These are phyloP conservation scores for Arothron firmamentum DNA, from an alignment of 2,113 vertebrate genomes.

Conservation along the genomic window DNA sequence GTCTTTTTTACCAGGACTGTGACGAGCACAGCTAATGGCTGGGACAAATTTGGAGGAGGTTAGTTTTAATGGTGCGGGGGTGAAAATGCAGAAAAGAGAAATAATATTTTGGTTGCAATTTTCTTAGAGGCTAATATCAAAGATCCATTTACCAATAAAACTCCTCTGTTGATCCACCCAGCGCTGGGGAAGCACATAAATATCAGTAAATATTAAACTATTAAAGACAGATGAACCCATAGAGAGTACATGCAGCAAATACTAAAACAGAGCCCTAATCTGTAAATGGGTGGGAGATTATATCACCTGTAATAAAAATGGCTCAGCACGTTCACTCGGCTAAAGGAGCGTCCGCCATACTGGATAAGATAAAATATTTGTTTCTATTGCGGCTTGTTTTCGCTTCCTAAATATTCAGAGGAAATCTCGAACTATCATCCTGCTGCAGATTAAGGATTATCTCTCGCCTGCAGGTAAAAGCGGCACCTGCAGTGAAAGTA, in stretches of 20 bases:
- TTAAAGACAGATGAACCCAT: background rate
- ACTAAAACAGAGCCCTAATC: background rate
- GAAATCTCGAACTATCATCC: background rate
- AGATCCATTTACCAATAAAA: conserved; percentile 58
- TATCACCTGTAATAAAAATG: background rate
- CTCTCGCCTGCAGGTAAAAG: conserved; percentile 2
- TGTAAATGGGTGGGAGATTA: background rate
- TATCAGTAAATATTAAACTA: conserved; percentile 11
- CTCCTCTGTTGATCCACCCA: conserved; percentile 43
- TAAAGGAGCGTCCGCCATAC: background rate
- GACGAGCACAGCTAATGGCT: background rate
- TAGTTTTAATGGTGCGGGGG: too few species aligned
- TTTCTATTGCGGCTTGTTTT: background rate
- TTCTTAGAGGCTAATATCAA: conserved; percentile 57
- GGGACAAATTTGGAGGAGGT: conserved; percentile 41
- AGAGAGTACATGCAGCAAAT: background rate
- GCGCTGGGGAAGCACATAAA: conserved; percentile 5
- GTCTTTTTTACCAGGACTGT: conserved; percentile 15
- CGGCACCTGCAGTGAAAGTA: background rate
- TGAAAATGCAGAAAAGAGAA: background rate
- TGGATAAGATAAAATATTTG: background rate
- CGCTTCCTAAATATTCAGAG: too few species aligned
- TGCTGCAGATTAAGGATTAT: conserved; percentile 1
- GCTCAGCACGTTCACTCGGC: background rate
- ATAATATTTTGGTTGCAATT: conserved; percentile 46